phyloP scores from a whole-genome alignment of 2,888 invertebrate species.

The Pristionchus japonicus region DNA sequence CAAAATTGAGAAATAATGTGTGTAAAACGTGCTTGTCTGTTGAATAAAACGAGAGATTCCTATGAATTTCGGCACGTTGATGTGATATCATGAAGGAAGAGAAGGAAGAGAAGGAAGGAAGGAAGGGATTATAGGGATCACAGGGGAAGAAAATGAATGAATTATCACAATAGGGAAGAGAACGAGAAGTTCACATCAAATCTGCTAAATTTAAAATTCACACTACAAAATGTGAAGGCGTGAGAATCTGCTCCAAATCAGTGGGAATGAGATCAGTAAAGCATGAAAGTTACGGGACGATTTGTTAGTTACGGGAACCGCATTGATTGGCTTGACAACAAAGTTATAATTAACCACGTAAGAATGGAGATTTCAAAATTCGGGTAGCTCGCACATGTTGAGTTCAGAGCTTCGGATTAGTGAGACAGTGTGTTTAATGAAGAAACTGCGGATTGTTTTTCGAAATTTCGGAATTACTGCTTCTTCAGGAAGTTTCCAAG shows the following conservation, averaged over 20 bases:
- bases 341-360: background rate
- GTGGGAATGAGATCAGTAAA: background rate
- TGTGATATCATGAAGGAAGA: too few relatives aligned
- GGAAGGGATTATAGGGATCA: background rate
- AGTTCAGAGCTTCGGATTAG: too few relatives aligned
- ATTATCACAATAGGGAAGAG: background rate
- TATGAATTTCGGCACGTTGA: background rate
- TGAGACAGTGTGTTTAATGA: too few relatives aligned
- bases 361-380: too few relatives aligned
- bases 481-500: conserved; percentile 41
- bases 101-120: background rate
- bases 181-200: background rate
- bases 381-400: too few relatives aligned
- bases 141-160: background rate
- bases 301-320: background rate
- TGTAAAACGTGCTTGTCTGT: conserved; percentile 22
- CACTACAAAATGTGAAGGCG: background rate
- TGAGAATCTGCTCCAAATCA: background rate
- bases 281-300: background rate
- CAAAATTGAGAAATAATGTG: background rate
- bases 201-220: background rate
- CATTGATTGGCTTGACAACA: background rate
- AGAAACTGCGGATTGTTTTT: too few relatives aligned
- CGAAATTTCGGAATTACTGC: background rate
- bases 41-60: conserved; percentile 35